phyloP scores from a whole-genome alignment of 2,888 invertebrate genomes.

The Ophion ellenae region DNA sequence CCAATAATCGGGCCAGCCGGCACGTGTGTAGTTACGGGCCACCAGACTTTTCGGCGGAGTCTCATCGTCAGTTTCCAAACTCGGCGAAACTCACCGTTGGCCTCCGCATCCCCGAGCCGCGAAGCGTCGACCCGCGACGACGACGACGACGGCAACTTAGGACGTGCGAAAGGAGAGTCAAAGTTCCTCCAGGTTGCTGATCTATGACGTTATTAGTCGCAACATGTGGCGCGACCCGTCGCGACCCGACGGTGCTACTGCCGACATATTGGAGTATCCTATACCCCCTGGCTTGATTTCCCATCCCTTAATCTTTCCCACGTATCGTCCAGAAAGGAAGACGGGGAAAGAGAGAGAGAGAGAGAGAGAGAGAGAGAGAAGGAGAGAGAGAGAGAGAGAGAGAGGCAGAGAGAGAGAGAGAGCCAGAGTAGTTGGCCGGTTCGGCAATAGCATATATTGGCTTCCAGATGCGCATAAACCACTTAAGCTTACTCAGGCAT shows the following conservation, averaged over 20 bases:
- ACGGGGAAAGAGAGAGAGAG: neutral
- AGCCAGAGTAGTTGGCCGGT: neutral
- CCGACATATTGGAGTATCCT: constrained; percentile 73
- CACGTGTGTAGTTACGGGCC: constrained; percentile 36
- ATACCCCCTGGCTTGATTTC: neutral
- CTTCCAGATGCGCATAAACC: neutral
- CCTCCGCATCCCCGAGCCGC: neutral
- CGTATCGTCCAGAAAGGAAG: neutral
- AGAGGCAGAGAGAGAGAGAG: neutral
- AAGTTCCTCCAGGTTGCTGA: constrained; percentile 74
- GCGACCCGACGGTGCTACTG: constrained; percentile 70
- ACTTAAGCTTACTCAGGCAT: neutral
- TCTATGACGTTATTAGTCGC: constrained; percentile 78
- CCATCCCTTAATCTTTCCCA: neutral
- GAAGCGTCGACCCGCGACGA: neutral
- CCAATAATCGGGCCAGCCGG: constrained; percentile 31
- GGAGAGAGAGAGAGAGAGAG: neutral
- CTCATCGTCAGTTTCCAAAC: constrained; percentile 32
- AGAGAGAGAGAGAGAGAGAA: neutral
- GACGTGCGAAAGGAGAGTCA: constrained; percentile 67
- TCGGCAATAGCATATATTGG: neutral
- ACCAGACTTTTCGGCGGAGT: constrained; percentile 36
- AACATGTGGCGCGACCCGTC: constrained; percentile 77
- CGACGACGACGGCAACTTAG: constrained; percentile 42
- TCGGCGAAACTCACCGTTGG: constrained; percentile 15